phyloP scores from a whole-genome alignment of 2,797 vertebrate genomes.

The Cossypha polioptera region DNA sequence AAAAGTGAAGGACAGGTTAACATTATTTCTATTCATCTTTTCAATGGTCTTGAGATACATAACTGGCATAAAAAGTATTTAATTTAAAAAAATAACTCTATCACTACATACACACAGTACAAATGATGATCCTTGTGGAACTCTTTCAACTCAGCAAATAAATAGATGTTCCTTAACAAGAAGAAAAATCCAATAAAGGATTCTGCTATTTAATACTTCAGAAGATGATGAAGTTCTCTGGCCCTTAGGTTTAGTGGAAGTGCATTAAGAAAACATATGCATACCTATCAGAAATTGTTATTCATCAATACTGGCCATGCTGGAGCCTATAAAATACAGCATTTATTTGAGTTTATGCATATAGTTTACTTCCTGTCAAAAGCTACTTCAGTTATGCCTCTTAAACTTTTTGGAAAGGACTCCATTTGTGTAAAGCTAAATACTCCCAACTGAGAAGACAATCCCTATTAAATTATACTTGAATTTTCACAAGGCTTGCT shows the following conservation, averaged over 20 bases:
- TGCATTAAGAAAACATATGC: not conserved
- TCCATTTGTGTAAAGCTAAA: not conserved
- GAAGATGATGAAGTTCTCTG: not conserved
- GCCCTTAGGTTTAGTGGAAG: not conserved
- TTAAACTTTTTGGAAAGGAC: not conserved
- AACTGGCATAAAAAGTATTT: not conserved
- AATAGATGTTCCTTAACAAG: not conserved
- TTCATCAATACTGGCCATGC: not conserved
- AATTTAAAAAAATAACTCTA: not conserved
- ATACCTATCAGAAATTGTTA: not conserved
- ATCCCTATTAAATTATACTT: not conserved
- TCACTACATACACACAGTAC: not conserved
- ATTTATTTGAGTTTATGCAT: not conserved
- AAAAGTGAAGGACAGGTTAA: not conserved
- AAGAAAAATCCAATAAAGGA: not conserved
- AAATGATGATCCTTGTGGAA: not conserved
- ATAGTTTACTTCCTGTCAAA: not conserved
- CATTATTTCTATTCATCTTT: not conserved
- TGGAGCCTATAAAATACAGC: not conserved
- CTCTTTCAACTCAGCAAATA: not conserved
- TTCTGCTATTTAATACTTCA: not conserved
- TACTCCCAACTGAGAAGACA: not conserved
- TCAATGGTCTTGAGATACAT: not conserved
- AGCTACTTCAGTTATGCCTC: accelerated
- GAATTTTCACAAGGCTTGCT: not conserved